Conservation (phyloP, 2,797 vertebrate species). For the Furcifer pardalis region DNA sequence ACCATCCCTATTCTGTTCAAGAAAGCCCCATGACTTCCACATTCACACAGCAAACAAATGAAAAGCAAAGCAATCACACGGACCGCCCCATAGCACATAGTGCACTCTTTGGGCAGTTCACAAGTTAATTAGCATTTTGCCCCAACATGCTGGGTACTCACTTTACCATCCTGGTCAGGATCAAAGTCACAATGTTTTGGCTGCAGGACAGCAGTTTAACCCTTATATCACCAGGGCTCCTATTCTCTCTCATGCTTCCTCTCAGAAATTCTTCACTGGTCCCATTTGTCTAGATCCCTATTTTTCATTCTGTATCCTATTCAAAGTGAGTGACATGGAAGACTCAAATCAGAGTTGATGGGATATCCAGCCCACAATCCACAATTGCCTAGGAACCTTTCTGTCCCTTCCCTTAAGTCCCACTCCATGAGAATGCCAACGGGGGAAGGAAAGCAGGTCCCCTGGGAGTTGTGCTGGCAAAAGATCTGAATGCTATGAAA, state of each 20-base stretch:
- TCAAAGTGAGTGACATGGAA: neutral
- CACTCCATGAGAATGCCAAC: neutral
- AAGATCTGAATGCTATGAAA: neutral
- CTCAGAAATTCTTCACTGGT: neutral
- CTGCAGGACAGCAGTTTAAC: no score
- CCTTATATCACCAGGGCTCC: no score
- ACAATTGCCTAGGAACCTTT: neutral
- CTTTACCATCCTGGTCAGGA: no score
- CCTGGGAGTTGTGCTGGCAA: neutral
- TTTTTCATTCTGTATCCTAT: neutral
- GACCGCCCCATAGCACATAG: no score
- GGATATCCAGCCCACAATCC: neutral
- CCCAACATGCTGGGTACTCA: no score
- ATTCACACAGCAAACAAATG: neutral
- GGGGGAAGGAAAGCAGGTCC: neutral
- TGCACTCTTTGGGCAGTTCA: no score
- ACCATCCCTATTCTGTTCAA: no score
- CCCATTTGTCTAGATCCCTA: neutral
- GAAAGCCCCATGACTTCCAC: no score
- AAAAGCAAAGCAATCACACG: no score
- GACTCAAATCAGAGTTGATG: neutral
- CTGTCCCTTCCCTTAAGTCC: neutral
- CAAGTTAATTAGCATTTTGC: no score
- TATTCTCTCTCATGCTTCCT: no score
- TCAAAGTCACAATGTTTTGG: no score